Conservation (phyloP, 2,888 invertebrate species). For the Seira musarum region DNA sequence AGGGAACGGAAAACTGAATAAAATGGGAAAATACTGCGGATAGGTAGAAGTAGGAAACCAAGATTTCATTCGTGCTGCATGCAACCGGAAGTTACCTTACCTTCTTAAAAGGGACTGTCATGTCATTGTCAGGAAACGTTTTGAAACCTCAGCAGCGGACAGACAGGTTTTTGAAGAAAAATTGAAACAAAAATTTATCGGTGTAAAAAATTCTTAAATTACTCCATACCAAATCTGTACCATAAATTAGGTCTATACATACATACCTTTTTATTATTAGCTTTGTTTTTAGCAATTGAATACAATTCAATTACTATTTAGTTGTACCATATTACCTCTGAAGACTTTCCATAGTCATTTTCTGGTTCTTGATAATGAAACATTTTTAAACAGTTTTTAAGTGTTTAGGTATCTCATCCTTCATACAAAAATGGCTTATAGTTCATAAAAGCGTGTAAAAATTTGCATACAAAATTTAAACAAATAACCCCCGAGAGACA, state of each 20-base stretch:
- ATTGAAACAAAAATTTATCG: not conserved
- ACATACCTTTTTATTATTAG: not conserved
- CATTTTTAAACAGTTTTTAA: not conserved
- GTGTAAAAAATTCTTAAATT: not conserved
- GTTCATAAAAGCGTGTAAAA: not conserved
- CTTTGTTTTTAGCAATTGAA: not conserved
- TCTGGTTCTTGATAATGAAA: not conserved
- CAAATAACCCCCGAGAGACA: not conserved
- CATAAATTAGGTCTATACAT: not conserved
- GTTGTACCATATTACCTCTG: not conserved
- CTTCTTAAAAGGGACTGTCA: not conserved
- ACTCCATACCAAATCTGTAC: not conserved
- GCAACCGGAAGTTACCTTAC: slow-evolving; percentile 4
- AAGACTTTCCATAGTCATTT: slow-evolving; percentile 4
- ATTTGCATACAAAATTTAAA: not conserved
- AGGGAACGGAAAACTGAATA: not conserved
- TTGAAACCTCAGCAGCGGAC: not conserved
- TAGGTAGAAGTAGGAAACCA: not conserved
- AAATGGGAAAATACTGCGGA: not conserved
- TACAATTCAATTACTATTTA: not conserved
- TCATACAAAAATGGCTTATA: not conserved
- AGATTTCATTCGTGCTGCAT: not conserved
- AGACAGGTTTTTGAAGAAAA: not conserved
- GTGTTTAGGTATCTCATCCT: not conserved
- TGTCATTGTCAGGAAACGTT: not conserved